Evolutionary conservation across 2,888 invertebrate genomes (phyloP).

Genomic region (Brachypalpus laphriformis): DNA sequence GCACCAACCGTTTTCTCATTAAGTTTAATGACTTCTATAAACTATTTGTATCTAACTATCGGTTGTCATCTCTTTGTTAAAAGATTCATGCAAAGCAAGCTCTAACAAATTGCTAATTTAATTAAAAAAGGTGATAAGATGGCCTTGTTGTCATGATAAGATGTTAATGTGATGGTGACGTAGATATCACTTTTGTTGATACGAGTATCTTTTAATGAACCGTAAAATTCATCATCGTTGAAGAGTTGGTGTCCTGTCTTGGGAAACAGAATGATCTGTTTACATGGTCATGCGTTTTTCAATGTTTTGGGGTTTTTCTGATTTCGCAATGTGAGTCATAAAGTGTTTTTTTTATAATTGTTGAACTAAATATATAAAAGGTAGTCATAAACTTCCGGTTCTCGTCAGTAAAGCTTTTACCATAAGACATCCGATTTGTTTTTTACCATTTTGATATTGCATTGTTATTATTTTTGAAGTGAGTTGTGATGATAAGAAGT

Average conservation of each 20-base stretch:
- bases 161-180: constrained; percentile 14
- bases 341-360: background rate
- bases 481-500: no score
- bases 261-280: constrained; percentile 1
- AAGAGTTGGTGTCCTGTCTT: background rate
- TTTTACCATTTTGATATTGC: background rate
- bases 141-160: constrained; percentile 20
- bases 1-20: background rate
- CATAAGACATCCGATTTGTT: background rate
- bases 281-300: background rate
- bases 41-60: background rate
- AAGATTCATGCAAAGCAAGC: background rate
- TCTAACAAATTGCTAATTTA: constrained; percentile 11
- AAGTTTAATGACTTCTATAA: constrained; percentile 12
- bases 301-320: background rate
- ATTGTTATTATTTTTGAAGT: background rate
- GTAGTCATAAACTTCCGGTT: background rate
- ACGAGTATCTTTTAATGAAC: background rate
- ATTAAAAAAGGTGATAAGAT: constrained; percentile 25
- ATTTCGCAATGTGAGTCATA: constrained; percentile 20
- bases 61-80: background rate
- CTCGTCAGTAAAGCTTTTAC: background rate
- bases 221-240: background rate
- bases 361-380: background rate
- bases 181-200: constrained; percentile 29